Base-by-base conservation (phyloP, 2,888 invertebrate species). In the Endomychus coccineus region DNA sequence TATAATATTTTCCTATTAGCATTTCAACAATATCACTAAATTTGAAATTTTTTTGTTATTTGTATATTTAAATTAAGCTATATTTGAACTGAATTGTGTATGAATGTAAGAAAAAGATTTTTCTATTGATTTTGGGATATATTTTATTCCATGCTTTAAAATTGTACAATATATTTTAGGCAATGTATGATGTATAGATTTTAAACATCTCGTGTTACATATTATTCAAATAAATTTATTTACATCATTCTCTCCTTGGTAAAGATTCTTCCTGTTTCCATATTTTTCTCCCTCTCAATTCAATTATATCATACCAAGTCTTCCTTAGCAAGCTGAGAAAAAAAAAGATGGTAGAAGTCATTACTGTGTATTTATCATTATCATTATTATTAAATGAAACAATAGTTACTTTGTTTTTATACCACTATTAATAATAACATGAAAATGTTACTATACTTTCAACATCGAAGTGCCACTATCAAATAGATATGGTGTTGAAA, bases 271-370 rank as follows among this genome's bases (percentile, higher is more conserved):
- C 71, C 46, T 71, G 74, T 3, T 66, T 56, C 75, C 75, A 76
- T 25, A 72, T 58, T 51, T 69, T 71, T 48, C 70, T 70, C 1
- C 73, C 73, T 25, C 72, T 64, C 25, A 74, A 64, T 44, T 71
- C 69, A 3, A 75, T 71, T 51, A 76, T 74, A 47, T 75, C 72
- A 37, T 67, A 68, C 77, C 77, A 77, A 0, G 70, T 68, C 13
- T 73, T 71, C 56, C 71, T 69, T 1, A 74, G 64, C 50, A 69
- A 66, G 45, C 75, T 74, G 45, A 3, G 55, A 53, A 32, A 16
- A 17, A 13, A 23, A n/a, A n/a, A n/a, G n/a, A n/a, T n/a, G n/a
- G n/a, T n/a, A n/a, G n/a, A n/a, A n/a, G n/a, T n/a, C n/a, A n/a
- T n/a, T n/a, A n/a, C n/a, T n/a, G n/a, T n/a, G n/a, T n/a, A n/a